phyloP scores from a whole-genome alignment of 1,140 invertebrate species.

The Amphibalanus amphitrite region DNA sequence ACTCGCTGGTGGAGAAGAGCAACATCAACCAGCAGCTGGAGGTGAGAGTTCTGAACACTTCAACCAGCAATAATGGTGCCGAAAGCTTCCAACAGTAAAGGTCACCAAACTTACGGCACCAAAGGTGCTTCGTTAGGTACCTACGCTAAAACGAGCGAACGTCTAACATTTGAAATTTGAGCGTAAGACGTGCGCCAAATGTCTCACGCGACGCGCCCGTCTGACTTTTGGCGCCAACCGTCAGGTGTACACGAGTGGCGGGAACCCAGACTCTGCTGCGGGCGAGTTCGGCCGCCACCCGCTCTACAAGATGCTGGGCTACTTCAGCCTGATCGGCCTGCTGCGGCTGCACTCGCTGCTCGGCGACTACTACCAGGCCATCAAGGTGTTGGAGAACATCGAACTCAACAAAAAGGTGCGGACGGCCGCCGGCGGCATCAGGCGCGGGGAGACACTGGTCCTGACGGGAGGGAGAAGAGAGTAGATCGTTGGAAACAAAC shows the following conservation, averaged over 20 bases:
- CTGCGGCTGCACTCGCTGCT: slow-evolving; percentile 86
- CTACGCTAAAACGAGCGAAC: too few relatives aligned
- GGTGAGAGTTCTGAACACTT: slow-evolving; percentile 28
- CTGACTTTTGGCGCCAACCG: too few relatives aligned
- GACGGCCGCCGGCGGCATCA: too few relatives aligned
- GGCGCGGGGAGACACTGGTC: too few relatives aligned
- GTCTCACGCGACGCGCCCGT: neutral
- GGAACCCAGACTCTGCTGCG: slow-evolving; percentile 87
- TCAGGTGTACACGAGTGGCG: slow-evolving; percentile 54
- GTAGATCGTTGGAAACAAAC: too few relatives aligned
- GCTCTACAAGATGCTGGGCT: slow-evolving; percentile 98
- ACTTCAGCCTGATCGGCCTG: slow-evolving; percentile 91
- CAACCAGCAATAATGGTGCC: neutral
- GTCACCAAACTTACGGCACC: too few relatives aligned
- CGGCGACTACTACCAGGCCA: slow-evolving; percentile 97
- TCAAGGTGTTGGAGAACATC: slow-evolving; percentile 92
- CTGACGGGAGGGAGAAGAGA: too few relatives aligned
- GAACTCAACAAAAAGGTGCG: slow-evolving; percentile 74
- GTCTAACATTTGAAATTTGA: too few relatives aligned
- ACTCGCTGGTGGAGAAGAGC: slow-evolving; percentile 94
- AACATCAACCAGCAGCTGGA: slow-evolving; percentile 96
- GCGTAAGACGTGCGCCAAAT: neutral
- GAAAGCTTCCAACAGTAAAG: too few relatives aligned
- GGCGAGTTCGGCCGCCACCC: slow-evolving; percentile 91
- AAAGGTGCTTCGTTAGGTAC: too few relatives aligned